Evolutionary conservation across 1,140 invertebrate genomes (phyloP), one percentile per base, ranked within the genome.

Genomic region (Brachionus manjavacas): DNA sequence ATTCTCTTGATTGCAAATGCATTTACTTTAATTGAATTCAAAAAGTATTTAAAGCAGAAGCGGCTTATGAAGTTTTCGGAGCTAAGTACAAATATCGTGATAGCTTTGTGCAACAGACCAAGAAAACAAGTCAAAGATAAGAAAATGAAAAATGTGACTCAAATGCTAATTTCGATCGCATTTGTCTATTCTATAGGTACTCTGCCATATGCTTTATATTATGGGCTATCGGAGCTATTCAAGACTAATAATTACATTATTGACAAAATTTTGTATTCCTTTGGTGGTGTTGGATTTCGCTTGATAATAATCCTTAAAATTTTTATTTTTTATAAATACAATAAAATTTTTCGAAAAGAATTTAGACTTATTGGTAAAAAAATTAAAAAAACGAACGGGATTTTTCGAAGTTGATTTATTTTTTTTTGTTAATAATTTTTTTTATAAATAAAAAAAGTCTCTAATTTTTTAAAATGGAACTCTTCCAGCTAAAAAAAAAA

Each of bases 81-180:
- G 16, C 20, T 60, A 9, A 60, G 52, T 60, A 9, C 52, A 6
- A 25, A 60, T 60, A 60, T 60, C 9, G 16, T 60, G 8, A 2
- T 23, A 25, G n/a, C 52, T 23, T 20, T 60, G 16, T 60, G 52
- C 20, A 20, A 60, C 25, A 25, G 23, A 23, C 72, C 39, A 49
- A 49, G 49, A 76, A 49, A 25, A 12, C 25, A 76, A 49, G 11
- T 35, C 4, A 23, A 76, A 23, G 31, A 49, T 23, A 76, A 49
- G 49, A 46, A 43, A 49, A 76, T 25, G 46, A 76, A 25, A 28
- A 76, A 76, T 49, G 39, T 76, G 6, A 76, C 72, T 76, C 25
- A 49, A n/a, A 76, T 76, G 72, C 6, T 76, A 8, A 76, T 76
- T 25, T 23, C 72, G 3, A 76, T 76, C 23, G 72, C 72, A 4